Evolutionary conservation across 2,113 vertebrate genomes (phyloP), one percentile per base, ranked within the genome.

Genomic region (Ceratotherium simum): DNA sequence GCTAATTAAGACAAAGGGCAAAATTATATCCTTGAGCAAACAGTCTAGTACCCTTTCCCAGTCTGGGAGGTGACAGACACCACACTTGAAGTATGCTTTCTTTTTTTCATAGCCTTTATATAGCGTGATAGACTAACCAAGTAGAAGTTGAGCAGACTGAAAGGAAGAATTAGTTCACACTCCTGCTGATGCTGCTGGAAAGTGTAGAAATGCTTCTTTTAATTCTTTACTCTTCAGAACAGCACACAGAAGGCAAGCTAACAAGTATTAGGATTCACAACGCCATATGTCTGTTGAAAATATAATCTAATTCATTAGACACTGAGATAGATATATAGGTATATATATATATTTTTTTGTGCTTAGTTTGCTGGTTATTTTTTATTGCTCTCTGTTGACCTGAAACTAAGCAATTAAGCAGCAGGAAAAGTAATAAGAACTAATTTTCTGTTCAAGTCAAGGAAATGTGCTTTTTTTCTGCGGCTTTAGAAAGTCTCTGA

Each of bases 1-100:
- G 82, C 62, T 98, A 95, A 97, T 97, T 95, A 96, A 97, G 82
- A 97, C 64, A 97, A 97, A 97, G 81, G 72, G 82, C 42, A 95
- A 90, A 95, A 95, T 67, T 64, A 58, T 39, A 90, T 83, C 82
- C 91, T 93, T 96, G 33, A 96, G 93, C 81, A 86, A 95, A 93
- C 60, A 79, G 82, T 69, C 76, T 75, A 86, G 62, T 91, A 84
- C 91, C 21, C 42, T 90, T 95, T 96, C 46, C 73, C 75, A 96
- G 72, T n/a, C 81, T 97, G 62, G 33, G 65, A 93, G 75, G 84
- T 91, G 95, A 82, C 91, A 97, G 93, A 95, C 89, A 75, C 75
- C 29, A 91, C n/a, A 91, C 60, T 67, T 76, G 39, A 91, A 79
- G n/a, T 31, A 46, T 78, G 76, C 58, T 97, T 93, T 67, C 29